These are phyloP conservation scores for Diaphora mendica DNA, from an alignment of 2,888 invertebrate species.

Conservation along the genomic window DNA sequence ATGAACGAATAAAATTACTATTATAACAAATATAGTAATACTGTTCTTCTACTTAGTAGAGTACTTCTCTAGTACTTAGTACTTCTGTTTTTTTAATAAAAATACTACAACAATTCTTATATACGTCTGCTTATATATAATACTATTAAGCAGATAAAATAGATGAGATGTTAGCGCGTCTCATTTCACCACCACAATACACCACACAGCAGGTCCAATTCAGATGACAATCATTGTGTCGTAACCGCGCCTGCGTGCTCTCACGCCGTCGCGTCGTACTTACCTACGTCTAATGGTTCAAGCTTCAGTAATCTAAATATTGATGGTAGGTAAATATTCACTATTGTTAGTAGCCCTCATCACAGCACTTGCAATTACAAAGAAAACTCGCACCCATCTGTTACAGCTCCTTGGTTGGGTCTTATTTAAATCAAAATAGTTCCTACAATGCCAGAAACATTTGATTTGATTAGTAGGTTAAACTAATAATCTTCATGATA, in stretches of 20 bases:
- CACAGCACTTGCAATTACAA: slow-evolving; percentile 19
- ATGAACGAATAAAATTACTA: too few species aligned
- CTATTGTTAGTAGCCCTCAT: slow-evolving; percentile 42
- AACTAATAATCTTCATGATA: too few species aligned
- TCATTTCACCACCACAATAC: slow-evolving; percentile 52
- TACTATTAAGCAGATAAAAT: slow-evolving; percentile 8
- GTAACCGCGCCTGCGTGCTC: slow-evolving; percentile 58
- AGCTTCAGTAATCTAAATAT: slow-evolving; percentile 47
- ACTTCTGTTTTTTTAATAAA: background rate
- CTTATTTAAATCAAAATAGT: background rate
- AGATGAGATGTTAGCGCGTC: slow-evolving; percentile 40
- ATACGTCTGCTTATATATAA: background rate
- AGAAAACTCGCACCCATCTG: slow-evolving; percentile 29
- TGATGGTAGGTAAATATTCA: slow-evolving; percentile 32
- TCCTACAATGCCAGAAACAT: background rate
- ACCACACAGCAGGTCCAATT: slow-evolving; percentile 53
- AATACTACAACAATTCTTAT: background rate
- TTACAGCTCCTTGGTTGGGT: slow-evolving; percentile 12
- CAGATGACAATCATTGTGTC: slow-evolving; percentile 55
- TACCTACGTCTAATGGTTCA: slow-evolving; percentile 48
- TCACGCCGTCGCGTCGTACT: slow-evolving; percentile 43
- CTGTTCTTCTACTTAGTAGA: too few species aligned
- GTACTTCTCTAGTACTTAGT: too few species aligned
- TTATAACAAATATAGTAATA: too few species aligned
- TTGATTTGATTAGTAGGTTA: background rate